Percentiles rank a stretch among this genome's conserved stretches.
Conservation (phyloP, 2,797 vertebrate species). For the Microctenopoma lineatum region DNA sequence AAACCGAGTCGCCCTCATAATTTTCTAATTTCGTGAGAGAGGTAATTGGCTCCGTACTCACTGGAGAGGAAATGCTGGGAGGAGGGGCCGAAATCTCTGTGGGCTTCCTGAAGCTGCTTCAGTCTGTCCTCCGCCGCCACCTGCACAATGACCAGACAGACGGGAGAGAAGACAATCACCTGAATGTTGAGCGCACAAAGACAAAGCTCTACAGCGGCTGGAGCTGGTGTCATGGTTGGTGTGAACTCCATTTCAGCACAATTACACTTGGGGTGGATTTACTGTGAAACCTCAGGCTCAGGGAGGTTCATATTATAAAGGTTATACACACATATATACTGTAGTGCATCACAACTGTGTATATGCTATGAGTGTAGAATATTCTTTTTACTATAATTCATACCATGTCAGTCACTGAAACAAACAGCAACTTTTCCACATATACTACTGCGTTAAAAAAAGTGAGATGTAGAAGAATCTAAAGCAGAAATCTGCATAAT, state of each 20-base stretch:
- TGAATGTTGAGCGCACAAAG: slow-evolving; percentile 13
- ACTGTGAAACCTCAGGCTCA: slow-evolving; percentile 12
- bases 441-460: not conserved
- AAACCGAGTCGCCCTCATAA: slow-evolving; percentile 4
- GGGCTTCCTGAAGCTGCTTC: slow-evolving; percentile 93
- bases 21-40: slow-evolving; percentile 14
- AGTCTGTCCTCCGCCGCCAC: slow-evolving; percentile 93
- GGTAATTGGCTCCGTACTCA: slow-evolving; percentile 80
- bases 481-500: not conserved
- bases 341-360: not conserved
- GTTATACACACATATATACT: not conserved
- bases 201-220: slow-evolving; percentile 38
- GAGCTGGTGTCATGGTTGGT: slow-evolving; percentile 34
- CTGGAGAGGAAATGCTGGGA: slow-evolving; percentile 98
- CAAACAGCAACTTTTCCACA: no score
- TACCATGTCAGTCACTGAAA: no score
- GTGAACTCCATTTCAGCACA: slow-evolving; percentile 42
- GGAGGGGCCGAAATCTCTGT: slow-evolving; percentile 93
- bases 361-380: not conserved
- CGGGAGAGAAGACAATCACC: slow-evolving; percentile 17
- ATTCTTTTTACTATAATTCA: not conserved
- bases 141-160: slow-evolving; percentile 72
- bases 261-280: slow-evolving; percentile 34
- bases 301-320: slow-evolving; percentile 10
- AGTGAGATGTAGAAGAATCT: not conserved